Conservation (phyloP, 2,113 vertebrate genomes). For the Pithys albifrons region DNA sequence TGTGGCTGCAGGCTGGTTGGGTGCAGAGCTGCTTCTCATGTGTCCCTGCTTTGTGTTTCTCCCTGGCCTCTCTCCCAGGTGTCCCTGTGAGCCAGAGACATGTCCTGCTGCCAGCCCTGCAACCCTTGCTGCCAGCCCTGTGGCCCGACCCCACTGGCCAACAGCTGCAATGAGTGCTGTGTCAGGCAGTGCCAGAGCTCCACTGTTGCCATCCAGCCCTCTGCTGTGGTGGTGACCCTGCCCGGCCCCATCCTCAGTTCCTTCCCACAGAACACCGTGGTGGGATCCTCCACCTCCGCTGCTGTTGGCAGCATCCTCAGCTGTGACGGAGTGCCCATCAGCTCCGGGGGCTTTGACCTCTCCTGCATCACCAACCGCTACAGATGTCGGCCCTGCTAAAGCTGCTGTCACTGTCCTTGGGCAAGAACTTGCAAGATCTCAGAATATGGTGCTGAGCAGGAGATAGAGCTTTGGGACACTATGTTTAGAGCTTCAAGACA, state of each 20-base stretch:
- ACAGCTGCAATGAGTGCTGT: neutral
- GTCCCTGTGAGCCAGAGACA: too few relatives aligned
- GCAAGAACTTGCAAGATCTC: neutral
- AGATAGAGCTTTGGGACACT: neutral
- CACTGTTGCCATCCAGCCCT: accelerated
- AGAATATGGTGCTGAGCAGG: neutral
- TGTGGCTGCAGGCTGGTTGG: neutral
- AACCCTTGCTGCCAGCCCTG: neutral
- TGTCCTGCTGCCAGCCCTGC: neutral
- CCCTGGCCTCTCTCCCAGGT: too few relatives aligned
- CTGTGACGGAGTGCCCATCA: neutral
- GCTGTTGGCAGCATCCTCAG: neutral
- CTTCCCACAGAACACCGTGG: neutral
- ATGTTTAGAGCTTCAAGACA: neutral
- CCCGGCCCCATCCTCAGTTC: neutral
- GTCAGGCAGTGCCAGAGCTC: neutral
- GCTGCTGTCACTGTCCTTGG: accelerated
- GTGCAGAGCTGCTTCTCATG: too few relatives aligned
- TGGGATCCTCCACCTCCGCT: neutral
- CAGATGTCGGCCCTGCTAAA: neutral
- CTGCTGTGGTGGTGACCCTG: neutral
- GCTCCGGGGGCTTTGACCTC: neutral
- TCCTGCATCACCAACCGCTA: neutral
- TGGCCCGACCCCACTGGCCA: neutral
- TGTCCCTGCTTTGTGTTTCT: too few relatives aligned